Conservation (phyloP, 2,888 invertebrate genomes). For the Leistus spinibarbis region DNA sequence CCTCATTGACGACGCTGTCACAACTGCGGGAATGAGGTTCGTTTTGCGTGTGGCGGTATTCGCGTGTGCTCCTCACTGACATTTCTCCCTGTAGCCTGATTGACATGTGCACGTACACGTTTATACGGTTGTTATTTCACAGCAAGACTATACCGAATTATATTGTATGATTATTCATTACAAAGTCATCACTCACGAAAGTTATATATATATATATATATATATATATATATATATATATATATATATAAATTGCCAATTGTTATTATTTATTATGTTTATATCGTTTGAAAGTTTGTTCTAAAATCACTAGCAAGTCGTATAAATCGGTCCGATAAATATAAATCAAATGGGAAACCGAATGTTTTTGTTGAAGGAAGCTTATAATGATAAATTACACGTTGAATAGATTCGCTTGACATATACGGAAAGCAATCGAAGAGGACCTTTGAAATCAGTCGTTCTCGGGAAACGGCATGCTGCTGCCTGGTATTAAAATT, state of each 20-base stretch:
- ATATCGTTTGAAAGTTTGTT: neutral
- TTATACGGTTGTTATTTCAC: no score
- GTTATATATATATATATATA: no score
- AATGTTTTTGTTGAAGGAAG: neutral
- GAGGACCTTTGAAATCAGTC: neutral
- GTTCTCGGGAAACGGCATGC: no score
- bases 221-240: no score
- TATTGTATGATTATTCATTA: no score
- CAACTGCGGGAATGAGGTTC: neutral
- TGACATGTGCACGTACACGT: no score
- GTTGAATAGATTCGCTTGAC: neutral
- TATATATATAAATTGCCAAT: no score
- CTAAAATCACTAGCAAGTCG: neutral
- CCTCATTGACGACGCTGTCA: no score
- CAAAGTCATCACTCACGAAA: no score
- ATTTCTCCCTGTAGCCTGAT: neutral
- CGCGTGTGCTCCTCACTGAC: neutral
- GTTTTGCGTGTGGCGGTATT: neutral
- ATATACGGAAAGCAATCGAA: neutral
- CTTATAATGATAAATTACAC: neutral
- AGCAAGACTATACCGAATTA: no score
- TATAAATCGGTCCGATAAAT: neutral
- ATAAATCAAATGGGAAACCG: neutral
- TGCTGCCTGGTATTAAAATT: no score
- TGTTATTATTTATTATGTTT: neutral